These are phyloP conservation scores for Drosophila longiperda DNA, from an alignment of 2,888 invertebrate species.

Conservation along the genomic window DNA sequence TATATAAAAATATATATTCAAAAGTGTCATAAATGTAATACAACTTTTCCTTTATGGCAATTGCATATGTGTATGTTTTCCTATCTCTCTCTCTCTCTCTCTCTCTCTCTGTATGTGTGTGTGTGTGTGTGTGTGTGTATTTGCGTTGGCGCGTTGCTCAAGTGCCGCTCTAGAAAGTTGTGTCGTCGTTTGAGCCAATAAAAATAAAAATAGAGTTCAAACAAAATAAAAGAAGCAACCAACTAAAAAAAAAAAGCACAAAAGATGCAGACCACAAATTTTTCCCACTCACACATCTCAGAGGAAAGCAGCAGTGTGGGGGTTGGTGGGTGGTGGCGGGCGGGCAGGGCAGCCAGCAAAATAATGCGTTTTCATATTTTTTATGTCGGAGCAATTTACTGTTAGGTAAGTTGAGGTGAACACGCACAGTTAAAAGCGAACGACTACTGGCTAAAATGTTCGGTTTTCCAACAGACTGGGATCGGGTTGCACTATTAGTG, in stretches of 20 bases:
- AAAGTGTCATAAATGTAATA: conserved; percentile 80
- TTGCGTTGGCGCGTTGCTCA: conserved; percentile 62
- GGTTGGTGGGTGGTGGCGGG: too few species aligned
- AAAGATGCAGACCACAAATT: conserved; percentile 64
- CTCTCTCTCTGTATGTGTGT: neutral
- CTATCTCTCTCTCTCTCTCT: neutral
- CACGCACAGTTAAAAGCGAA: conserved; percentile 34
- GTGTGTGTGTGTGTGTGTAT: conserved; percentile 25
- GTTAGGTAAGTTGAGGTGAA: conserved; percentile 50
- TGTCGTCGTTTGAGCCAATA: conserved; percentile 64
- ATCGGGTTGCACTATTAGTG: conserved; percentile 13
- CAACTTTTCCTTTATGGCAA: conserved; percentile 74
- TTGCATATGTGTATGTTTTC: conserved; percentile 19
- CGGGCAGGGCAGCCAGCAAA: neutral
- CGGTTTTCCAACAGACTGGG: neutral
- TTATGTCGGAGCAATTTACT: conserved; percentile 54
- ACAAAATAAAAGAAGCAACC: conserved; percentile 56
- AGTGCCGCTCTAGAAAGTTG: conserved; percentile 68
- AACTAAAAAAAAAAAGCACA: conserved; percentile 43
- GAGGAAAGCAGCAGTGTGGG: neutral
- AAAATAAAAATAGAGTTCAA: conserved; percentile 74
- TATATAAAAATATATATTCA: conserved; percentile 60
- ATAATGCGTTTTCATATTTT: conserved; percentile 60
- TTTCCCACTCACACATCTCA: conserved; percentile 19
- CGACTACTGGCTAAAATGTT: conserved; percentile 24